Base-by-base conservation (phyloP, 1,140 invertebrate species). In the Drosophila quadrilineata region DNA sequence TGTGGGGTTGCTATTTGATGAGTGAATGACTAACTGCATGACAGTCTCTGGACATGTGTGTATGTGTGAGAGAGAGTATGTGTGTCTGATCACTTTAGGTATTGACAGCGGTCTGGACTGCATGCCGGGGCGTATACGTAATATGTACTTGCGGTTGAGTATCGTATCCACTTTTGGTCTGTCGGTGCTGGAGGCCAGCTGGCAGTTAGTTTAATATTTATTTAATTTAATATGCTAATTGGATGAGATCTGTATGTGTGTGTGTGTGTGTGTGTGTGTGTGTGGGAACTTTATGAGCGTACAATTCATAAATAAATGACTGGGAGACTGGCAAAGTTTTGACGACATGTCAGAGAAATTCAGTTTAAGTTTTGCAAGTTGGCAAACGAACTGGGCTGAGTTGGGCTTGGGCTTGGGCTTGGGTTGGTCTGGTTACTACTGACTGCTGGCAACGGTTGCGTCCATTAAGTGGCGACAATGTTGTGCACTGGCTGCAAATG, bases 191-290 rank as follows among this genome's bases (percentile, higher is more conserved):
- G 31, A 41, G 48, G 29, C 66, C 71, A 45, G 19, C 43, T n/a
- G 69, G 74, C 79, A 87, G 73, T 87, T 87, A 75, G 72, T 87
- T 87, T 87, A 87, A 87, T 87, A 87, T 87, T 87, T 77, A 87
- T 87, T 82, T 87, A 87, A 87, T 87, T 87, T 87, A 87, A 87
- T 87, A 87, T 87, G 82, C 76, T 87, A 87, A 87, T 87, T 87
- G 82, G 82, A 87, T 87, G 76, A 71, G 75, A 87, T 87, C 70
- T 75, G 60, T 22, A 36, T 65, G 67, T 63, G 69, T 58, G 36
- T 43, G 54, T 41, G 52, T 38, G 36, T 28, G 49, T 52, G 24
- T 52, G 38, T 48, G 22, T 65, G 40, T 54, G 43, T 58, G 60
- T 46, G 33, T 59, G 36, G 41, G 54, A 84, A 79, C 79, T 84